Evolutionary conservation across 2,888 invertebrate genomes (phyloP).

Genomic region (Blastobasis adustella): DNA sequence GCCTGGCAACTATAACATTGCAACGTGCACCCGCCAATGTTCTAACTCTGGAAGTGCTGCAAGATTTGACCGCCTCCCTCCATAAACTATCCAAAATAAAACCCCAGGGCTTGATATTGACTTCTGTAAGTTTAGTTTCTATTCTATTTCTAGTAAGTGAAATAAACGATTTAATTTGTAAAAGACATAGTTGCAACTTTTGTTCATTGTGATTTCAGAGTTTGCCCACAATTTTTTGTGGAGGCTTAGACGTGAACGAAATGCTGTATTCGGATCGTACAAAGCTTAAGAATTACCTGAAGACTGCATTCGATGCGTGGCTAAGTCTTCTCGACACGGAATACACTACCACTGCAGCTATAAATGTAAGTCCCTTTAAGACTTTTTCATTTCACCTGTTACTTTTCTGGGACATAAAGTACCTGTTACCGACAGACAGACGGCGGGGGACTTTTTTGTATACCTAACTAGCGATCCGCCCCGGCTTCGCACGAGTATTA

Average conservation of each 20-base stretch:
- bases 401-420: too few species aligned
- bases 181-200: too few species aligned
- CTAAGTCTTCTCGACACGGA: slow-evolving; percentile 82
- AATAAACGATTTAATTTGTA: too few species aligned
- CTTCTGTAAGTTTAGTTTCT: slow-evolving; percentile 55
- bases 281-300: slow-evolving; percentile 27
- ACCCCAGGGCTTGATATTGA: slow-evolving; percentile 81
- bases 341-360: slow-evolving; percentile 85
- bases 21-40: slow-evolving; percentile 84
- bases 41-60: slow-evolving; percentile 79
- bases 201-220: slow-evolving; percentile 50
- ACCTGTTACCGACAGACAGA: too few species aligned
- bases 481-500: too few species aligned
- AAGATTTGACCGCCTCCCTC: slow-evolving; percentile 74
- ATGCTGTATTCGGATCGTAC: slow-evolving; percentile 84
- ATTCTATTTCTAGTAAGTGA: too few species aligned
- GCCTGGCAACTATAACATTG: slow-evolving; percentile 81
- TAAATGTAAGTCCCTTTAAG: slow-evolving; percentile 78
- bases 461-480: too few species aligned
- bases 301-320: slow-evolving; percentile 86
- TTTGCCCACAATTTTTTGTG: slow-evolving; percentile 83
- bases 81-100: slow-evolving; percentile 76
- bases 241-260: slow-evolving; percentile 89
- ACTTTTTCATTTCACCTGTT: too few species aligned
- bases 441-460: too few species aligned